phyloP scores from a whole-genome alignment of 2,888 invertebrate species.

The Atethmia centrago region DNA sequence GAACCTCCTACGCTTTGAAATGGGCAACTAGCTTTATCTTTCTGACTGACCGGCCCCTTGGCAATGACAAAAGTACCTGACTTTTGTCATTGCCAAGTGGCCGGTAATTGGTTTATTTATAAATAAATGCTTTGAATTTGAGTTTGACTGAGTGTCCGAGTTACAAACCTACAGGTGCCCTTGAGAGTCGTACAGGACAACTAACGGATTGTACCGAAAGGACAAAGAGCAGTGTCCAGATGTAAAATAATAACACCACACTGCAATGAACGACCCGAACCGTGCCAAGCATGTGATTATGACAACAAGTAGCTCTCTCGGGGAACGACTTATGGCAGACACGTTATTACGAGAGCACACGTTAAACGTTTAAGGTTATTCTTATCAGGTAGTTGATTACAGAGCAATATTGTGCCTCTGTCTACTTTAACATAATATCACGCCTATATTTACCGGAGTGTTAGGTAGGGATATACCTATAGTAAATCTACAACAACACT shows the following conservation, averaged over 20 bases:
- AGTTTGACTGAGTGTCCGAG: neutral
- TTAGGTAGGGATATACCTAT: neutral
- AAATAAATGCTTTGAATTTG: too few relatives aligned
- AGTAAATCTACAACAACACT: neutral
- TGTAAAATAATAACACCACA: constrained; percentile 33
- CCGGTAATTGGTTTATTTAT: too few relatives aligned
- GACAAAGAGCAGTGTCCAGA: constrained; percentile 4
- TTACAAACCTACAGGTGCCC: constrained; percentile 5
- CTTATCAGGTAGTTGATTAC: neutral
- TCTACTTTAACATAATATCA: neutral
- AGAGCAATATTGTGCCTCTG: neutral
- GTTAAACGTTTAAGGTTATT: neutral
- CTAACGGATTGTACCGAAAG: constrained; percentile 32
- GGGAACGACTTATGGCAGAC: constrained; percentile 5
- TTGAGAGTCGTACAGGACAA: constrained; percentile 15
- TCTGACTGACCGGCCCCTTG: too few relatives aligned
- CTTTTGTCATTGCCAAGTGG: too few relatives aligned
- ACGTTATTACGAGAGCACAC: constrained; percentile 1
- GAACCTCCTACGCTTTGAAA: too few relatives aligned
- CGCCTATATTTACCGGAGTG: neutral
- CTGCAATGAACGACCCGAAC: constrained; percentile 10
- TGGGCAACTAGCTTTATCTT: too few relatives aligned
- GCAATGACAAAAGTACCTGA: too few relatives aligned
- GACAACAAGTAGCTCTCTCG: constrained; percentile 19
- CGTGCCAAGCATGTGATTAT: constrained; percentile 33